Evolutionary conservation across 2,797 vertebrate genomes (phyloP).

Genomic region (Sardinella longiceps): DNA sequence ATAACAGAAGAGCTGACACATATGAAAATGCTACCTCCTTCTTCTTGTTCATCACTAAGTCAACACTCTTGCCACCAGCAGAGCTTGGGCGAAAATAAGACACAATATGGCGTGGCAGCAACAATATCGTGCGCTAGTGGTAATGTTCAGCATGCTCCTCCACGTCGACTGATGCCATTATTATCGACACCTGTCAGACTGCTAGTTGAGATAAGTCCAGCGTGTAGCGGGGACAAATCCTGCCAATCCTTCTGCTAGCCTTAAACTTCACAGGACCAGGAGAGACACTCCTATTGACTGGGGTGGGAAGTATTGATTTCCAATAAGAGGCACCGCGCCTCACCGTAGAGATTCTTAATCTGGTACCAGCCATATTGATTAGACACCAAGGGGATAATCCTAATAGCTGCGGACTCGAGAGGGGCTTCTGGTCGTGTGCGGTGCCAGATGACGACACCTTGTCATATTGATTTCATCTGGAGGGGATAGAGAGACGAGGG

Average conservation of each 20-base stretch:
- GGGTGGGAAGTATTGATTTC: slow-evolving; percentile 52
- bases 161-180: neutral
- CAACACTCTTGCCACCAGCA: too few species aligned
- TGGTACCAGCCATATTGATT: slow-evolving; percentile 76
- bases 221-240: slow-evolving; percentile 37
- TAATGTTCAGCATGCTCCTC: too few species aligned
- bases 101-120: neutral
- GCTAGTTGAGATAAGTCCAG: neutral
- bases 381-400: slow-evolving; percentile 74
- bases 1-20: neutral
- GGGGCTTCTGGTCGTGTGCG: too few species aligned
- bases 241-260: slow-evolving; percentile 31
- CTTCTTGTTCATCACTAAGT: too few species aligned
- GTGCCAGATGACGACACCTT: too few species aligned
- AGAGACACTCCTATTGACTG: neutral
- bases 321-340: slow-evolving; percentile 40
- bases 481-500: neutral
- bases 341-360: slow-evolving; percentile 70
- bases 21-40: too few species aligned
- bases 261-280: slow-evolving; percentile 31
- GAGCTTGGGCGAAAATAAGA: neutral
- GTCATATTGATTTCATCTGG: neutral
- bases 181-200: slow-evolving; percentile 28
- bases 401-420: neutral
- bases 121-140: neutral